Conservation (phyloP, 2,113 vertebrate genomes). For the Felis chaus region DNA sequence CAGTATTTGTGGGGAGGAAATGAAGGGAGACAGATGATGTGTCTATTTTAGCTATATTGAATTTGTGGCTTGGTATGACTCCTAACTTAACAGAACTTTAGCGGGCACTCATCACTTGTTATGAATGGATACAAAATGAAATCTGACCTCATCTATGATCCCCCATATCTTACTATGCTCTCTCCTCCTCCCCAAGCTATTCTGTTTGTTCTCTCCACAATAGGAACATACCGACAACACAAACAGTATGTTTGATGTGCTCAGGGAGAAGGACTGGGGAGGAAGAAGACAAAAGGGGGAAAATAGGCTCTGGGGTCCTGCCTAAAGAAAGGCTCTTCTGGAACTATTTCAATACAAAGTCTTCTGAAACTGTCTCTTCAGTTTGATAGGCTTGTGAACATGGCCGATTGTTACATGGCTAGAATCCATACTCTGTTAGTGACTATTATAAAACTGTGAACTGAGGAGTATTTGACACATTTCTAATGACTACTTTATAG, state of each 20-base stretch:
- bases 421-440: background rate
- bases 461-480: background rate
- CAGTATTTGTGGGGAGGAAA: background rate
- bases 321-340: background rate
- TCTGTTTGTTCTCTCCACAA: background rate
- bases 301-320: background rate
- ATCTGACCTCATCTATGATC: background rate
- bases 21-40: fast-evolving
- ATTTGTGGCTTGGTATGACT: background rate
- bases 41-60: background rate
- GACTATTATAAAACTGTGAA: background rate
- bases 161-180: too few relatives aligned
- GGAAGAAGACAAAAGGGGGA: background rate
- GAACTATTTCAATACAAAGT: background rate
- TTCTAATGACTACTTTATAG: background rate
- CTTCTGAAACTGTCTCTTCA: background rate
- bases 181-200: background rate
- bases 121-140: background rate
- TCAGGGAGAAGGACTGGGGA: background rate
- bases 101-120: background rate
- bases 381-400: background rate
- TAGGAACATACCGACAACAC: background rate
- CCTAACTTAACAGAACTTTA: background rate
- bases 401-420: background rate
- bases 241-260: background rate